phyloP scores from a whole-genome alignment of 2,113 vertebrate genomes.

The Atherinomorus stipes region DNA sequence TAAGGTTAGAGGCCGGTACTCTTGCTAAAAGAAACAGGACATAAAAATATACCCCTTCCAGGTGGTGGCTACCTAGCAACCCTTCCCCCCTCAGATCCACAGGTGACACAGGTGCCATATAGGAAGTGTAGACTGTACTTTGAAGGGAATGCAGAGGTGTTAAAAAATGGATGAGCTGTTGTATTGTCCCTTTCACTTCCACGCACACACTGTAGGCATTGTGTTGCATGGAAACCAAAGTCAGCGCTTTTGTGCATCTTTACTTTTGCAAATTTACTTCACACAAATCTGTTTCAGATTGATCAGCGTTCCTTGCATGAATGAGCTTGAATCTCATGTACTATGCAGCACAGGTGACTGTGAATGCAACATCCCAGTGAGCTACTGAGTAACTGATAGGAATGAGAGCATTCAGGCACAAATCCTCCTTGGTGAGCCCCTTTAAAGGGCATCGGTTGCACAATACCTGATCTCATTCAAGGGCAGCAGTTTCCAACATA shows the following conservation, averaged over 20 bases:
- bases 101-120: constrained; percentile 34
- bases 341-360: background rate
- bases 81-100: background rate
- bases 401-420: constrained; percentile 33
- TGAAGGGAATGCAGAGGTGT: constrained; percentile 31
- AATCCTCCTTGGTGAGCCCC: constrained; percentile 27
- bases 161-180: constrained; percentile 64
- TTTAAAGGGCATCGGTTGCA: constrained; percentile 36
- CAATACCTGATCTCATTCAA: constrained; percentile 46
- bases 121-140: constrained; percentile 28
- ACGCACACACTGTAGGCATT: background rate
- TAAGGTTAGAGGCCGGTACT: background rate
- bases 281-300: background rate
- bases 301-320: background rate
- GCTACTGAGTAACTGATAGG: constrained; percentile 25
- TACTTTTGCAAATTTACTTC: background rate
- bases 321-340: background rate
- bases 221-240: background rate
- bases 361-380: constrained; percentile 10
- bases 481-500: constrained; percentile 18
- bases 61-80: constrained; percentile 48
- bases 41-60: background rate
- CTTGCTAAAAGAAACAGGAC: background rate
- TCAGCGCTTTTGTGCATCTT: background rate
- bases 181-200: background rate